phyloP scores from a whole-genome alignment of 2,888 invertebrate species.

The Smittia sp. region DNA sequence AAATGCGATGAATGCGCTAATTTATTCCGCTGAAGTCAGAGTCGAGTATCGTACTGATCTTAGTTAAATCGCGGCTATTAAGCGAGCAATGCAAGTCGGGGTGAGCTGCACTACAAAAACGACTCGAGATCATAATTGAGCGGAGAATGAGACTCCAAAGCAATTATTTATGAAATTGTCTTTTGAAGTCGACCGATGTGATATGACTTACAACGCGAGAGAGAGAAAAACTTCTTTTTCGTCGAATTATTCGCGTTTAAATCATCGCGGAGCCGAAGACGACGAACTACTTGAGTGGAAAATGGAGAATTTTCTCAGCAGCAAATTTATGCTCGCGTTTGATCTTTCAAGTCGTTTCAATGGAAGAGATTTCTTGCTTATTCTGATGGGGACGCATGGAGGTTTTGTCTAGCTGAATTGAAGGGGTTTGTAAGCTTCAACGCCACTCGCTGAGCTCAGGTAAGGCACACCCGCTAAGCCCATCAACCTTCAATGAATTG shows the following conservation, averaged over 20 bases:
- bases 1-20: neutral
- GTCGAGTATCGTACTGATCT: neutral
- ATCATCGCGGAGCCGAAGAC: neutral
- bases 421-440: no score
- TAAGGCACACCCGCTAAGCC: no score
- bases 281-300: neutral
- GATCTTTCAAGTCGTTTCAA: neutral
- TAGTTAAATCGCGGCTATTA: neutral
- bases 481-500: no score
- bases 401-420: no score
- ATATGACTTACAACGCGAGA: neutral
- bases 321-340: neutral
- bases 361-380: no score
- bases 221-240: neutral
- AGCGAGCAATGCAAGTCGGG: neutral
- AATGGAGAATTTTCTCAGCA: slow-evolving; percentile 1
- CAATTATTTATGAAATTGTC: slow-evolving; percentile 23
- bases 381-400: no score
- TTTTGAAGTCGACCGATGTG: slow-evolving; percentile 16
- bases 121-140: slow-evolving; percentile 18
- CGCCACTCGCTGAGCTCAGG: no score
- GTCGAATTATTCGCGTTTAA: neutral
- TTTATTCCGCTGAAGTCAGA: neutral
- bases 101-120: neutral
- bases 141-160: slow-evolving; percentile 25